Conservation (phyloP, 1,140 invertebrate species). For the Calosoma granatense region DNA sequence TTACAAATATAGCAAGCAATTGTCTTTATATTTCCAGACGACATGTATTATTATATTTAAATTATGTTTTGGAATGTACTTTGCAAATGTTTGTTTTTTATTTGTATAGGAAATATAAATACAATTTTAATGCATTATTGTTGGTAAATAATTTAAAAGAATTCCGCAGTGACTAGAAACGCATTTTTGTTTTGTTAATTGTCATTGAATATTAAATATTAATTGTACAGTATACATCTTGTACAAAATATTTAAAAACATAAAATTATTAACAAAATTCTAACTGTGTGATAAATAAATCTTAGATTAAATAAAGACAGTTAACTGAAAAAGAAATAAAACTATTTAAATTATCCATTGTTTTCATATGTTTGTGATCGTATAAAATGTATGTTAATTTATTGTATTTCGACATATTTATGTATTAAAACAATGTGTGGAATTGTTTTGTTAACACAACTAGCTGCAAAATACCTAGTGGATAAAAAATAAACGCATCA, state of each 20-base stretch:
- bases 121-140: not conserved
- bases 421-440: not conserved
- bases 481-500: not conserved
- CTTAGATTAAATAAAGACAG: not conserved
- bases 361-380: not conserved
- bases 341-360: not conserved
- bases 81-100: not conserved
- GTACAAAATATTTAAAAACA: constrained; percentile 1
- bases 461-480: not conserved
- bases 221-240: not conserved
- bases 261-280: constrained; percentile 5
- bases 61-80: too few species aligned
- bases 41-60: too few species aligned
- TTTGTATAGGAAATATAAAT: not conserved
- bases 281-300: constrained; percentile 5
- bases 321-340: not conserved
- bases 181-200: constrained; percentile 1
- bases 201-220: not conserved
- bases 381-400: constrained; percentile 2
- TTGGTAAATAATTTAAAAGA: not conserved
- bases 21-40: not conserved
- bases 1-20: not conserved
- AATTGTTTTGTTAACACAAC: not conserved
- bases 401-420: constrained; percentile 4
- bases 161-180: not conserved